Evolutionary conservation across 2,113 vertebrate species (phyloP).

Genomic region (Campylomormyrus tamandua): DNA sequence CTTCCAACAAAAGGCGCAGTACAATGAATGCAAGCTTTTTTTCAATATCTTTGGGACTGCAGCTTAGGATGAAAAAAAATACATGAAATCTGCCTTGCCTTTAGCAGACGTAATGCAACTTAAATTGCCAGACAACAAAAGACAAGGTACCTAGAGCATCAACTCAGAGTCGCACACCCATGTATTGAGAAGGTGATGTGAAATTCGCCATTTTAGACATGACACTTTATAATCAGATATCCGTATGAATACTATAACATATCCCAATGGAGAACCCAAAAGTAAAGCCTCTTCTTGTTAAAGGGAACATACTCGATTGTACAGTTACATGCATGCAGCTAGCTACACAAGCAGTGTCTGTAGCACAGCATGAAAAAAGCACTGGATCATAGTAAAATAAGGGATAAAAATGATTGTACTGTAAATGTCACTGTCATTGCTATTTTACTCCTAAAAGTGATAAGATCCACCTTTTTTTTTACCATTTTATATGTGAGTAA

Average conservation of each 20-base stretch:
- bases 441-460: background rate
- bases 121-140: slow-evolving; percentile 3
- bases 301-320: background rate
- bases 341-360: background rate
- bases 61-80: background rate
- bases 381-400: background rate
- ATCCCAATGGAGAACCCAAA: background rate
- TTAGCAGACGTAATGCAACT: background rate
- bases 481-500: background rate
- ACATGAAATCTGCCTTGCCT: slow-evolving; percentile 13
- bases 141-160: background rate
- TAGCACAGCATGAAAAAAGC: background rate
- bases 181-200: background rate
- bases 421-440: background rate
- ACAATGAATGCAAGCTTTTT: background rate
- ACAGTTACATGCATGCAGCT: background rate
- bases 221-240: background rate
- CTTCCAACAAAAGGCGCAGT: slow-evolving; percentile 6
- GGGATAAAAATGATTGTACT: background rate
- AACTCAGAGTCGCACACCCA: background rate
- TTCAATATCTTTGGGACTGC: slow-evolving; percentile 10
- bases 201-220: background rate
- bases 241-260: background rate
- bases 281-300: background rate
- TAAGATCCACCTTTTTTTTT: background rate